Base-by-base conservation (phyloP, 2,113 vertebrate genomes). In the Pao palembangensis region DNA sequence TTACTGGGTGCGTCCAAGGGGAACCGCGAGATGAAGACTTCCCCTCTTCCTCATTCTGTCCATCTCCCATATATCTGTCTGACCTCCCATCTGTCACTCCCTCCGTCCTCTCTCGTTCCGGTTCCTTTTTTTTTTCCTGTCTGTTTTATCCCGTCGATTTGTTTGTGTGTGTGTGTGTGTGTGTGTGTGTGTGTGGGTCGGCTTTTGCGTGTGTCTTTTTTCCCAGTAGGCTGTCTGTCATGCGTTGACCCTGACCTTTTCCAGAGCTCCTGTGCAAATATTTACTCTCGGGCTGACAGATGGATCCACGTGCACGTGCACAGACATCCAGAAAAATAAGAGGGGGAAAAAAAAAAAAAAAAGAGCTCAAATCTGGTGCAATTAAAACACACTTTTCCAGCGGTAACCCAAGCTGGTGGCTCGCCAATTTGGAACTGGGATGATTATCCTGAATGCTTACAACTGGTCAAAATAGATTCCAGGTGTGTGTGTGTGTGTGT, bases 211-310 rank as follows among this genome's bases (percentile, higher is more conserved):
- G 78, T 71, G 73, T 81, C 61, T 83, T 82, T 84, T 88, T 85
- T 87, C 88, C 83, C 84, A 80, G 61, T 66, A 70, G 83, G 74
- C 80, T 77, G 88, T 87, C 88, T 87, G 85, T 89, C 86, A 88
- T 86, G 79, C 53, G 58, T 85, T 89, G 88, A 89, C 88, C 86
- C 88, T 87, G 86, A 89, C 88, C 86, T 89, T 86, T 80, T 78
- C 68, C 68, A 79, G 86, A 85, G 82, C 85, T 85, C 82, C 82
- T 88, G 83, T 85, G 76, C 83, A 88, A 89, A 89, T 87, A 89
- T 89, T 88, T 87, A 87, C 82, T 83, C 79, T 86, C 71, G 78
- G 15, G 10, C 66, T 83, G 75, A 84, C 87, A 84, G 73, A 38
- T 67, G 52, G 61, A 60, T 69, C 62, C 69, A 68, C 76, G 63